A percentile compares a stretch with the other conserved stretches of the same genome.
phyloP scores from a whole-genome alignment of 2,113 vertebrate genomes.

The Eupsittula cactorum region DNA sequence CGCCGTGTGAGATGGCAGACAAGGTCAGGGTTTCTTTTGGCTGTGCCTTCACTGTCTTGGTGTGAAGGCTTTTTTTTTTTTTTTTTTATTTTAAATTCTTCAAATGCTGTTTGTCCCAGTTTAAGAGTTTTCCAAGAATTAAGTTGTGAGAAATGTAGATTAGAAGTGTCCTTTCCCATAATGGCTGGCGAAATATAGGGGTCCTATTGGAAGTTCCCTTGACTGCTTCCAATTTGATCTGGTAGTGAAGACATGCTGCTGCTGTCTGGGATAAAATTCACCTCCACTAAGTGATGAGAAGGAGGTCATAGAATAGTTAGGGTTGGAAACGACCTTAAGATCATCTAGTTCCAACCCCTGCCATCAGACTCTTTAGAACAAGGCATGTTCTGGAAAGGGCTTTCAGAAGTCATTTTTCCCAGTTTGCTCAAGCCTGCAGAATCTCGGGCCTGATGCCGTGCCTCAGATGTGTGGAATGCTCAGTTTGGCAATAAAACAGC shows the following conservation, averaged over 20 bases:
- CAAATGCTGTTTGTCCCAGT: not conserved
- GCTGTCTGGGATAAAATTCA: not conserved
- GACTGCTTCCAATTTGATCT: not conserved
- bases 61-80: not conserved
- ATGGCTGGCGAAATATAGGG: not conserved
- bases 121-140: not conserved
- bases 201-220: not conserved
- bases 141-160: not conserved
- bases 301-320: not conserved
- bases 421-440: not conserved
- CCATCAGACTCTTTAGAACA: not conserved
- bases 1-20: not conserved
- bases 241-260: not conserved
- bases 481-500: not conserved
- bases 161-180: not conserved
- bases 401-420: not conserved
- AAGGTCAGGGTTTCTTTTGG: not conserved
- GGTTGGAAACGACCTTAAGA: not conserved
- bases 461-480: not conserved
- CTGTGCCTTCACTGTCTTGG: not conserved
- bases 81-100: not conserved
- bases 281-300: not conserved
- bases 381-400: not conserved
- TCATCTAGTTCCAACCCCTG: not conserved
- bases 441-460: not conserved